phyloP scores from a whole-genome alignment of 2,888 invertebrate genomes.

The Meteorus cinctellus region DNA sequence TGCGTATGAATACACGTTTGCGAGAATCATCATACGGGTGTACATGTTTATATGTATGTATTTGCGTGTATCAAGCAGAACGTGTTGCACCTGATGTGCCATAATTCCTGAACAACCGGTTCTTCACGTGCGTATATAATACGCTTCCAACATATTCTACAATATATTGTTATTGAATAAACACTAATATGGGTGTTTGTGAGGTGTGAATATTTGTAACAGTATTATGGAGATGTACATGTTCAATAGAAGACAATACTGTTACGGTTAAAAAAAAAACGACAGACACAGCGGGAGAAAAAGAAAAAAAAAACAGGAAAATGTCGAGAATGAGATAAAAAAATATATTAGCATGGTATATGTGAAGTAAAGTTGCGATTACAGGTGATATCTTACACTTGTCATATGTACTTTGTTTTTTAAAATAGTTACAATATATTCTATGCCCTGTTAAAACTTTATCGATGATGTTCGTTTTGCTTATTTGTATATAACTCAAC shows the following conservation, averaged over 20 bases:
- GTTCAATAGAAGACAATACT: neutral
- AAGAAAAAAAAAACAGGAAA: neutral
- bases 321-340: neutral
- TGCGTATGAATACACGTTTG: constrained; percentile 8
- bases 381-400: neutral
- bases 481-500: constrained; percentile 9
- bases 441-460: neutral
- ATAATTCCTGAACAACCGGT: constrained; percentile 59
- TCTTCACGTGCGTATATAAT: constrained; percentile 57
- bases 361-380: neutral
- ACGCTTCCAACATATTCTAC: neutral
- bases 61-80: constrained; percentile 48
- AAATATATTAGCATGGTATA: neutral
- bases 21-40: constrained; percentile 4
- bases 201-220: constrained; percentile 2
- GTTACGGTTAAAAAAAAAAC: neutral
- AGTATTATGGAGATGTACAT: neutral
- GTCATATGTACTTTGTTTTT: neutral
- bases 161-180: constrained; percentile 7
- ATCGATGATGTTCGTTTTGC: neutral
- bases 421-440: neutral
- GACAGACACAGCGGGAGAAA: neutral
- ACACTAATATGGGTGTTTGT: constrained; percentile 1
- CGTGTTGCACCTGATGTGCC: constrained; percentile 57
- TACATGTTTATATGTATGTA: neutral